These are phyloP conservation scores for Accipiter virgatus DNA, from an alignment of 2,113 vertebrate species.

Conservation along the genomic window DNA sequence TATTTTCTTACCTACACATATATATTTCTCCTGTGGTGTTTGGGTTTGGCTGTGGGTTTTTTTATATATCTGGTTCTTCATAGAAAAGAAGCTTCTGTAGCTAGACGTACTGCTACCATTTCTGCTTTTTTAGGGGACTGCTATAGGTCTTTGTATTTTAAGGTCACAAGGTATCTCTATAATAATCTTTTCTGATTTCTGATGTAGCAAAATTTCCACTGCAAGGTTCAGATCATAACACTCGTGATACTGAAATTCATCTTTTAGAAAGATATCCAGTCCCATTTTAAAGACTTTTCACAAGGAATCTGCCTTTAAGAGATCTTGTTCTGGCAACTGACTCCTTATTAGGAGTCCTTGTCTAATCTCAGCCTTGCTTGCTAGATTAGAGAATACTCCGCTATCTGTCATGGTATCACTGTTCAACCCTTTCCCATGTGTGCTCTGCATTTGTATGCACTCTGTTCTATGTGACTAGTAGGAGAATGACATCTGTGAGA, in stretches of 20 bases:
- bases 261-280: background rate
- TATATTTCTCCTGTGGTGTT: background rate
- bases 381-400: background rate
- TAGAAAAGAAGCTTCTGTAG: background rate
- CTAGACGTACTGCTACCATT: background rate
- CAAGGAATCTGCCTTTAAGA: background rate
- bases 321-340: background rate
- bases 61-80: background rate
- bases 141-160: background rate
- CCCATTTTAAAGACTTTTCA: background rate
- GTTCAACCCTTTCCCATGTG: background rate
- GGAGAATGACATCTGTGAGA: background rate
- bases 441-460: background rate
- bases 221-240: background rate
- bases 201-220: background rate
- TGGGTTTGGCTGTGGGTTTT: background rate
- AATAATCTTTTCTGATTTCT: background rate
- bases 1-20: background rate
- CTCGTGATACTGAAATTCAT: background rate
- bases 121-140: background rate
- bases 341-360: background rate
- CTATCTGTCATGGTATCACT: background rate
- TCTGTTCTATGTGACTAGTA: background rate
- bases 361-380: background rate
- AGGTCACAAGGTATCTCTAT: background rate